phyloP scores from a whole-genome alignment of 1,140 invertebrate species.

The Drosophila setifemur region DNA sequence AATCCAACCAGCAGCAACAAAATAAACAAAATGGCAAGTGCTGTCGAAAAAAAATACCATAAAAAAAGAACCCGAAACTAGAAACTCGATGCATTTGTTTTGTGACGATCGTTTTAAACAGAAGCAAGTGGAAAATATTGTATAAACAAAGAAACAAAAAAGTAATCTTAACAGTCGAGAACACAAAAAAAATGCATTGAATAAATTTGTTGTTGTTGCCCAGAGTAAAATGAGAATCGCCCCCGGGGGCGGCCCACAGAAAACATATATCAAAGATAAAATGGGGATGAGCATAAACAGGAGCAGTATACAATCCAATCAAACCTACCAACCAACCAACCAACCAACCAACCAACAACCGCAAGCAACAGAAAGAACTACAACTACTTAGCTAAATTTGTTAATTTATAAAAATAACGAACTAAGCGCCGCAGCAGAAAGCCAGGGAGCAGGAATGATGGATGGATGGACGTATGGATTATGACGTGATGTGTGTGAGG shows the following conservation, averaged over 20 bases:
- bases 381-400: constrained; percentile 81
- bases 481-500: constrained; percentile 26
- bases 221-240: constrained; percentile 10
- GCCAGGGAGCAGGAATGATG: constrained; percentile 55
- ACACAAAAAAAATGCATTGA: constrained; percentile 43
- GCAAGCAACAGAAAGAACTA: constrained; percentile 64
- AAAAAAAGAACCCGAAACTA: constrained; percentile 37
- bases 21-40: constrained; percentile 49
- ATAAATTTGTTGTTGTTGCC: constrained; percentile 44
- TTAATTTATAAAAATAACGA: constrained; percentile 80
- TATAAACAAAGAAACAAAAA: constrained; percentile 24
- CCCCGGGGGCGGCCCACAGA: constrained; percentile 14
- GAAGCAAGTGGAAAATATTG: constrained; percentile 33
- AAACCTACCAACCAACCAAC: constrained; percentile 53
- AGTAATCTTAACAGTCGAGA: constrained; percentile 31
- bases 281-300: background rate
- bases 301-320: constrained; percentile 54
- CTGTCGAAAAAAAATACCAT: constrained; percentile 36
- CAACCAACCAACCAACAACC: constrained; percentile 44
- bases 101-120: constrained; percentile 25
- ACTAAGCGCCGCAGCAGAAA: constrained; percentile 63
- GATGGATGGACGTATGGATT: constrained; percentile 44
- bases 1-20: constrained; percentile 45
- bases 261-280: constrained; percentile 43
- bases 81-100: constrained; percentile 63